Evolutionary conservation across 2,888 invertebrate species (phyloP).

Genomic region (Thalpophila matura): DNA sequence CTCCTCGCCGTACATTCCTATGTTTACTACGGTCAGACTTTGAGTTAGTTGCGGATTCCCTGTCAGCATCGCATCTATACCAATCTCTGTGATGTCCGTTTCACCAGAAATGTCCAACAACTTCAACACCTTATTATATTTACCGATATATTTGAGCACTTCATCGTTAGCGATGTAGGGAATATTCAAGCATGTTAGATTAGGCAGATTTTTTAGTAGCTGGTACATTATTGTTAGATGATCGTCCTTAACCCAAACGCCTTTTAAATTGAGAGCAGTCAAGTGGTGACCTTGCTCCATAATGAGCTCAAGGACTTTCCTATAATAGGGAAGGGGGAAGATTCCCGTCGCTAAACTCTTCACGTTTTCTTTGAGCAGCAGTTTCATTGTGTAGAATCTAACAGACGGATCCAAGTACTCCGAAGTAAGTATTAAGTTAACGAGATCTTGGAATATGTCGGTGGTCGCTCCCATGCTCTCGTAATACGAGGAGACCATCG

Average conservation of each 20-base stretch:
- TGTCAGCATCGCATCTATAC: slow-evolving; percentile 90
- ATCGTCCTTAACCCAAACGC: slow-evolving; percentile 94
- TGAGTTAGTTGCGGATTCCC: slow-evolving; percentile 89
- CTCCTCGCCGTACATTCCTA: slow-evolving; percentile 93
- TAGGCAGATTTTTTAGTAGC: slow-evolving; percentile 90
- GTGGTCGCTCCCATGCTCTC: slow-evolving; percentile 92
- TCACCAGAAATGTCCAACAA: slow-evolving; percentile 93
- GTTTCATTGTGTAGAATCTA: slow-evolving; percentile 92
- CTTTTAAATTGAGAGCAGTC: slow-evolving; percentile 92
- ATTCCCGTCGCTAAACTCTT: slow-evolving; percentile 92
- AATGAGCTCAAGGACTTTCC: slow-evolving; percentile 92
- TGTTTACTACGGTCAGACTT: slow-evolving; percentile 91
- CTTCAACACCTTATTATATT: slow-evolving; percentile 90
- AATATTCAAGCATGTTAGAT: slow-evolving; percentile 92
- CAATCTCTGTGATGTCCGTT: slow-evolving; percentile 92
- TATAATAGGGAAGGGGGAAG: slow-evolving; percentile 93
- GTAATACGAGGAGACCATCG: slow-evolving; percentile 91
- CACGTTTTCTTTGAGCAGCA: slow-evolving; percentile 92
- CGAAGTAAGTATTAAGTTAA: slow-evolving; percentile 92
- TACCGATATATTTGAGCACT: slow-evolving; percentile 91
- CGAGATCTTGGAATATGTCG: slow-evolving; percentile 93
- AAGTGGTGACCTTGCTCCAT: slow-evolving; percentile 92
- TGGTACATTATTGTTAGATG: slow-evolving; percentile 92
- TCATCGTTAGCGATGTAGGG: slow-evolving; percentile 94
- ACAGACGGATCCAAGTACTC: slow-evolving; percentile 93